phyloP scores from a whole-genome alignment of 2,888 invertebrate species.

The Parochlus steinenii region DNA sequence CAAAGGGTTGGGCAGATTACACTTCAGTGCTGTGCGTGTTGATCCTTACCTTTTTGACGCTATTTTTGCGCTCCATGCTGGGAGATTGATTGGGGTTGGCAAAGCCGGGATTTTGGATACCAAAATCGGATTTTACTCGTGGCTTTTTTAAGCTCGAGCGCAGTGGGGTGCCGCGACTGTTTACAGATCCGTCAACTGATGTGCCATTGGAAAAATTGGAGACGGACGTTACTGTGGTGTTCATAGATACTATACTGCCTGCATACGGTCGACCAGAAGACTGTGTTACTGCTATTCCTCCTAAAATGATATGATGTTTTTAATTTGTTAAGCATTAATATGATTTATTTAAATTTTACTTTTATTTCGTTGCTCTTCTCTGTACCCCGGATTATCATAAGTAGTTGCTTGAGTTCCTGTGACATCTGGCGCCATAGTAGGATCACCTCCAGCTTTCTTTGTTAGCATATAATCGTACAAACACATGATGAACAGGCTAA shows the following conservation, averaged over 20 bases:
- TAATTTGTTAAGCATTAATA: background rate
- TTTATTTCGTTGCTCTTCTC: slow-evolving; percentile 36
- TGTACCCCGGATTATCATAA: slow-evolving; percentile 73
- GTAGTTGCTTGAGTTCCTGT: slow-evolving; percentile 48
- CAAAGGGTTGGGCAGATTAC: too few relatives aligned
- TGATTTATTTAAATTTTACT: background rate
- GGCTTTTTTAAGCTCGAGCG: slow-evolving; percentile 75
- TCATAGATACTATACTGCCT: slow-evolving; percentile 57
- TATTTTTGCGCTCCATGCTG: slow-evolving; percentile 65
- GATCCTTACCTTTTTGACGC: slow-evolving; percentile 80
- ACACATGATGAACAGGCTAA: slow-evolving; percentile 57
- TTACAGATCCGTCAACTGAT: slow-evolving; percentile 28
- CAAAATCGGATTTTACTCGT: slow-evolving; percentile 39
- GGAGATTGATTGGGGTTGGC: slow-evolving; percentile 64
- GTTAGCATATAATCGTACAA: slow-evolving; percentile 68
- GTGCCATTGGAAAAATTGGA: slow-evolving; percentile 35
- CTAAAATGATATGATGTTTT: slow-evolving; percentile 8
- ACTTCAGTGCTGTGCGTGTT: slow-evolving; percentile 86
- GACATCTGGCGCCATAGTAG: slow-evolving; percentile 43
- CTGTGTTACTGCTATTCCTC: slow-evolving; percentile 71
- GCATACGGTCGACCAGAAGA: slow-evolving; percentile 71
- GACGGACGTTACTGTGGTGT: slow-evolving; percentile 51
- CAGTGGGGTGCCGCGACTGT: slow-evolving; percentile 39
- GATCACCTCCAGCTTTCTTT: slow-evolving; percentile 60
- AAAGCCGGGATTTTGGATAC: slow-evolving; percentile 69